Base-by-base conservation (phyloP, 2,888 invertebrate genomes). In the Harpagoxenus sublaevis region DNA sequence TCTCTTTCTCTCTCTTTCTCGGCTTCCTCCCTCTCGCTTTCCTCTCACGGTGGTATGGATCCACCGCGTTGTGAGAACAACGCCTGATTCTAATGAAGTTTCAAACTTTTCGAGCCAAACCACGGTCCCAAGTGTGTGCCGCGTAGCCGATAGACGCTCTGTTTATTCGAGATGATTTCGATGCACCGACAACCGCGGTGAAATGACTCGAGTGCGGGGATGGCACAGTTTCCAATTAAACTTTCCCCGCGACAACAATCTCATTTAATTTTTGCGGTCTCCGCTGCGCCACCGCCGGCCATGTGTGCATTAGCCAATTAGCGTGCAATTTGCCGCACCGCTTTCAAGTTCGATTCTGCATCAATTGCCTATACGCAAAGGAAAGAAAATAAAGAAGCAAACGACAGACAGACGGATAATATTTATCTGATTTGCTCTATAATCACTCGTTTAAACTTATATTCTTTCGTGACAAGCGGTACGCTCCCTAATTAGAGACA, bases 61-160 rank as follows among this genome's bases (percentile, higher is more conserved):
- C 87, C 86, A 86, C 85, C 85, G 84, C 62, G 88, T 82, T 71
- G 87, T 65, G 86, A 83, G 89, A 85, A 78, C 89, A 87, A 84
- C 89, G 86, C 86, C 81, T 86, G 84, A 84, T 86, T 87, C 81
- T 89, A 90, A 89, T 87, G 77, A 89, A 89, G 87, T 90, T 89
- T 79, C 82, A 53, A 83, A 84, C 84, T 84, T 84, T 81, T 71
- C 84, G 70, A 71, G 23, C 62, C 53, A 45, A 79, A 66, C 65
- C 83, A 51, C 42, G 53, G 23, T 78, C 82, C 73, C 79, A 45
- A 81, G 73, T 60, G 73, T 60, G 73, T 39, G 39, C 23, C 71
- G 55, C 77, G 73, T 15, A 39, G 57, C 57, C 57, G 57, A 45
- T 70, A 70, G 70, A 55, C 60, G 45, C 35, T 78, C 45, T 60